Conservation (phyloP, 2,888 invertebrate genomes). For the Platypus cylindrus region DNA sequence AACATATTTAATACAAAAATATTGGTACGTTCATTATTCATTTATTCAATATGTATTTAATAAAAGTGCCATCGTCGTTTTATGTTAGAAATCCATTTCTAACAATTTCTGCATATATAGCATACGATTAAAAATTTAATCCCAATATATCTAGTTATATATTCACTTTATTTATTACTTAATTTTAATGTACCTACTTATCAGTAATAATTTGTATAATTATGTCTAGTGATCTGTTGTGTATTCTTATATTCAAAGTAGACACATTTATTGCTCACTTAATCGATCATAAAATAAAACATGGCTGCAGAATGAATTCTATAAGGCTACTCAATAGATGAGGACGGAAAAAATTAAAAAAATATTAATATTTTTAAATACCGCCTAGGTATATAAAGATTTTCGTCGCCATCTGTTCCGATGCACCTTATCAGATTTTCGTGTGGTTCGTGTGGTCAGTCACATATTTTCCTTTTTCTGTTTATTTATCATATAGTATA, state of each 20-base stretch:
- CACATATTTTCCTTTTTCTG: too few relatives aligned
- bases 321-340: too few relatives aligned
- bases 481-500: slow-evolving; percentile 19
- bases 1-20: slow-evolving; percentile 18
- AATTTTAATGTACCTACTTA: slow-evolving; percentile 19
- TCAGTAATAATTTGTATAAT: slow-evolving; percentile 29
- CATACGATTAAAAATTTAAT: slow-evolving; percentile 20
- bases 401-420: too few relatives aligned
- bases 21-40: slow-evolving; percentile 20
- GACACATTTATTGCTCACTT: slow-evolving; percentile 28
- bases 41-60: too few relatives aligned
- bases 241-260: slow-evolving; percentile 30
- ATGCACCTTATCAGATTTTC: not conserved
- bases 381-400: too few relatives aligned
- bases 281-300: too few relatives aligned
- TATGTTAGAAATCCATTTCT: slow-evolving; percentile 10
- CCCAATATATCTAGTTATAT: too few relatives aligned
- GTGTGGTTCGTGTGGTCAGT: slow-evolving; percentile 22
- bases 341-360: too few relatives aligned
- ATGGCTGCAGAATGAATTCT: too few relatives aligned
- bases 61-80: slow-evolving; percentile 30
- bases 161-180: slow-evolving; percentile 17
- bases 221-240: slow-evolving; percentile 34
- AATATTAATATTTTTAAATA: too few relatives aligned
- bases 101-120: slow-evolving; percentile 14